Percentiles rank a stretch among this genome's conserved stretches.
Evolutionary conservation across 2,113 vertebrate genomes (phyloP).

Genomic region (Pelmatolapia mariae): DNA sequence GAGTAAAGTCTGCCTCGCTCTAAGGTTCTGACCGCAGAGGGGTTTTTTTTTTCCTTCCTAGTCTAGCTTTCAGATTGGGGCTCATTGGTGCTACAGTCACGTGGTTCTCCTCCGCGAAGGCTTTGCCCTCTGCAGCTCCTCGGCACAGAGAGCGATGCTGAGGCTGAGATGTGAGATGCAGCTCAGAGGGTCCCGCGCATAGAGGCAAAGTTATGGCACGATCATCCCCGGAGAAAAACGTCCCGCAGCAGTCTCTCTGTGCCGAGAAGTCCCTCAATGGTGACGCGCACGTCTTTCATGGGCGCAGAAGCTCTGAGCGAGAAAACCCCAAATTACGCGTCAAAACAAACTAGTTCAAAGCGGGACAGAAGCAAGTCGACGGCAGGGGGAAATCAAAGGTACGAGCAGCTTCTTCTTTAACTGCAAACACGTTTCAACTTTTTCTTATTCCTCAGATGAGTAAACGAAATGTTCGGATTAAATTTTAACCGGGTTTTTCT

Average conservation of each 20-base stretch:
- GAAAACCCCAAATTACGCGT: constrained; percentile 8
- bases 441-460: background rate
- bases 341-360: constrained; percentile 12
- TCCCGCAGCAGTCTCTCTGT: background rate
- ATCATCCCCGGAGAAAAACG: background rate
- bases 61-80: background rate
- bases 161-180: constrained; percentile 36
- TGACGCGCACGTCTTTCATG: background rate
- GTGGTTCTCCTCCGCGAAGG: constrained; percentile 26
- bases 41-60: background rate
- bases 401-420: background rate
- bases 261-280: background rate
- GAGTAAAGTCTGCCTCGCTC: background rate
- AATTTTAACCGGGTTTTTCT: background rate
- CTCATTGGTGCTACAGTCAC: constrained; percentile 42
- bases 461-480: background rate
- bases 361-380: background rate
- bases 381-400: constrained; percentile 20
- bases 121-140: constrained; percentile 24
- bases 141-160: constrained; percentile 6
- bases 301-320: constrained; percentile 1
- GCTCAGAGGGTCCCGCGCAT: background rate
- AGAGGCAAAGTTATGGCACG: constrained; percentile 51
- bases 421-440: background rate
- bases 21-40: constrained; percentile 15